Evolutionary conservation across 1,140 invertebrate genomes (phyloP), one percentile per base, ranked within the genome.

Genomic region (Orchestia grillus): DNA sequence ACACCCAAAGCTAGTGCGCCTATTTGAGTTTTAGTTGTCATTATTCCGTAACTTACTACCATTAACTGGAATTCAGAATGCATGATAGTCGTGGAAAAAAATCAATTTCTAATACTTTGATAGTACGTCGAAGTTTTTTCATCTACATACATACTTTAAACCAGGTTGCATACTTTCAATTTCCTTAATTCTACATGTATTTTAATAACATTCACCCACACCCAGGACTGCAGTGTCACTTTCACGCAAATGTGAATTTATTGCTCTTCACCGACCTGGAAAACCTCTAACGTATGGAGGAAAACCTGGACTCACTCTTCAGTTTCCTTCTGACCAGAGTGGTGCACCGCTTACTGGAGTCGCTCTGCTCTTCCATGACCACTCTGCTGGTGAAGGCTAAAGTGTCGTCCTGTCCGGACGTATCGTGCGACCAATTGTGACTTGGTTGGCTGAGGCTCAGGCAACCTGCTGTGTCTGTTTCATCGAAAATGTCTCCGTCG

Each of bases 261-360:
- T 19, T 53, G 6, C 19, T 19, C 19, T 53, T 6, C 47, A 53
- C 19, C 6, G 47, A 53, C 19, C 47, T 53, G 47, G 19, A 53
- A 53, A 6, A 53, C 47, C 28, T 23, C 15, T 36, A 77, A 77
- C 15, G 62, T 28, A 23, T 77, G 28, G 62, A 36, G 62, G 11
- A 77, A 77, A 36, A 77, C 1, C 15, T 90, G 16, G 44, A 94
- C 92, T 94, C 92, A 94, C 92, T 45, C 44, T 94, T 94, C 44
- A 94, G 36, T n/a, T 94, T 44, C 44, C 92, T 44, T 47, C 92
- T 94, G 92, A 94, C 44, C 3, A 94, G 92, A 15, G 92, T 94
- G 3, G 92, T 94, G 92, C 92, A 94, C 43, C 92, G 43, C 16
- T 44, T 94, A 47, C 41, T n/a, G 36, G 92, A 94, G 92, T 45